Evolutionary conservation across 2,888 invertebrate species (phyloP).

Genomic region (Brachyptera risi): DNA sequence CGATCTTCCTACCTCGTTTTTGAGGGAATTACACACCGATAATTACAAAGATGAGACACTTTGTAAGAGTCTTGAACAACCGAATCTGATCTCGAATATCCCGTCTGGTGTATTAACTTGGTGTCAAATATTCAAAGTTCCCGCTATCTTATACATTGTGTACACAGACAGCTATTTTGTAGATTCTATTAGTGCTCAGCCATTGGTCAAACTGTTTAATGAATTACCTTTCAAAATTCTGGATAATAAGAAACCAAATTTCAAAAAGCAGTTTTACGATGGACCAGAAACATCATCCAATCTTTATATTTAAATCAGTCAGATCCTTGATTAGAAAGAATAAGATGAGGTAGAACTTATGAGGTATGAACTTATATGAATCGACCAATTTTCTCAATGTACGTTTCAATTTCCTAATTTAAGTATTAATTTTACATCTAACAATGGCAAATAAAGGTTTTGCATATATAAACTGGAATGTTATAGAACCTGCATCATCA

Average conservation of each 20-base stretch:
- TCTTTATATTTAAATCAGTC: slow-evolving; percentile 21
- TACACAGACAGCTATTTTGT: slow-evolving; percentile 22
- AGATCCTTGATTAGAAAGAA: no score
- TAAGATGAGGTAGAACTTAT: no score
- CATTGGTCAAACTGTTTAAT: slow-evolving; percentile 22
- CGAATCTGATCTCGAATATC: slow-evolving; percentile 23
- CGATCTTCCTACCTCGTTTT: slow-evolving; percentile 6
- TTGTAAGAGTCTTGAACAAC: slow-evolving; percentile 16
- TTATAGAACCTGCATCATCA: no score
- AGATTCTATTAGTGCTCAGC: slow-evolving; percentile 29
- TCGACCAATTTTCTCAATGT: no score
- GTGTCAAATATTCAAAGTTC: slow-evolving; percentile 27
- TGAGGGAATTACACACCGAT: slow-evolving; percentile 16
- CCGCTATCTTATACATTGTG: slow-evolving; percentile 23
- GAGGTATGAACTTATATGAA: neutral
- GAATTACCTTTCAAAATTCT: slow-evolving; percentile 7
- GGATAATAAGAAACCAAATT: slow-evolving; percentile 6
- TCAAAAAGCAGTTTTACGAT: slow-evolving; percentile 14
- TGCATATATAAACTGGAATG: no score
- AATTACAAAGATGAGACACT: neutral
- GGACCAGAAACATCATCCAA: slow-evolving; percentile 23
- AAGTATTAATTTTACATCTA: no score
- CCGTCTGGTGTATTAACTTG: slow-evolving; percentile 27
- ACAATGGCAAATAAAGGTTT: no score
- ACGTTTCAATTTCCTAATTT: no score